A percentile compares a stretch with the other conserved stretches of the same genome.
phyloP scores from a whole-genome alignment of 2,888 invertebrate genomes.

The Nymphalis c-album region DNA sequence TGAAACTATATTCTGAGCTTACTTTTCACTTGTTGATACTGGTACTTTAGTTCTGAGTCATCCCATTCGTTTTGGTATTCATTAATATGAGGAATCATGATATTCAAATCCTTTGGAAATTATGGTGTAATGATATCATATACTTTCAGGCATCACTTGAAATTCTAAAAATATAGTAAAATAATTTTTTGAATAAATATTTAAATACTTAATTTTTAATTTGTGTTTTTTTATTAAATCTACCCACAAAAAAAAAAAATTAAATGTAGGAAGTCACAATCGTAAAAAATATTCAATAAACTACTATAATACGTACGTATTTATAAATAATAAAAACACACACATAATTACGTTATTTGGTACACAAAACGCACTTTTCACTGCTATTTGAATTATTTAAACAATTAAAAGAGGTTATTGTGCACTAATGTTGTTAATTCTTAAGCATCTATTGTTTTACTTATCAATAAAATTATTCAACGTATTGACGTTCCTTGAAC shows the following conservation, averaged over 20 bases:
- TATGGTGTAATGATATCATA: not conserved
- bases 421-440: conserved; percentile 1
- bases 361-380: not conserved
- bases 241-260: too few relatives aligned
- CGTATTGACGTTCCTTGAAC: conserved; percentile 20
- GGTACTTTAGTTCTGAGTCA: conserved; percentile 47
- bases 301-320: too few relatives aligned
- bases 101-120: not conserved
- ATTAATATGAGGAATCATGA: conserved; percentile 59
- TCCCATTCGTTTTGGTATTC: conserved; percentile 49
- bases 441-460: conserved; percentile 7
- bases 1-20: conserved; percentile 30
- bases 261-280: too few relatives aligned
- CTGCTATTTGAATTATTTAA: not conserved
- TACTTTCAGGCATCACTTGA: not conserved
- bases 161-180: not conserved
- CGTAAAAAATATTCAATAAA: too few relatives aligned
- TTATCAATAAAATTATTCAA: conserved; percentile 20
- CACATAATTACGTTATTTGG: not conserved
- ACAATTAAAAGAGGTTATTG: not conserved
- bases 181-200: too few relatives aligned
- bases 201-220: too few relatives aligned
- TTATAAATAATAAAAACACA: not conserved
- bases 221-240: too few relatives aligned
- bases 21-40: conserved; percentile 49